These are phyloP conservation scores for Tympanuchus pallidicinctus DNA, from an alignment of 2,113 vertebrate genomes.

Conservation along the genomic window DNA sequence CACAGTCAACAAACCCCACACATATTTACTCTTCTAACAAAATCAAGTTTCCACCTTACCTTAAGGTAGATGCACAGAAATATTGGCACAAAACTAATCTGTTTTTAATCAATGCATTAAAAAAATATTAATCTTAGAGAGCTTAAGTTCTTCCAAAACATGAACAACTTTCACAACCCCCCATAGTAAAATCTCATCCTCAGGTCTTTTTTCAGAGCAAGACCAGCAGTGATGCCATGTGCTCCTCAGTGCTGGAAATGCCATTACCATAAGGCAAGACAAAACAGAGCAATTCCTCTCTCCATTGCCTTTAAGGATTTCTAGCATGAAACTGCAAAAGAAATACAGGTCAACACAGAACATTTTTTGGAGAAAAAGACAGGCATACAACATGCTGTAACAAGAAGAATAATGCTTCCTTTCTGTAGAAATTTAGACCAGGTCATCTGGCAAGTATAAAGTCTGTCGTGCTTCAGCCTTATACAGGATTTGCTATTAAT, in stretches of 20 bases:
- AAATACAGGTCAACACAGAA: neutral
- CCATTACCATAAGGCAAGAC: neutral
- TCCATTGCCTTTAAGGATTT: neutral
- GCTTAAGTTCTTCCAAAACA: neutral
- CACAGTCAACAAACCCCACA: neutral
- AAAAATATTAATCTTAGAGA: neutral
- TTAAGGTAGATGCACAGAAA: neutral
- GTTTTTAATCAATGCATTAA: neutral
- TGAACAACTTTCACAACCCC: neutral
- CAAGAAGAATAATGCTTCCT: neutral
- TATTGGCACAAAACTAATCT: neutral
- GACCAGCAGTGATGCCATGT: neutral
- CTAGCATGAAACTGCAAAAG: neutral
- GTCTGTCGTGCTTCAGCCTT: neutral
- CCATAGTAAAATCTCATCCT: neutral
- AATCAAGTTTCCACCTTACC: neutral
- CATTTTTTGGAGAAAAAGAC: neutral
- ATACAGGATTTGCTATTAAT: neutral
- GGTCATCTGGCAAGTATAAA: neutral
- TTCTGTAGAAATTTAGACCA: neutral
- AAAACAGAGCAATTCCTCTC: neutral
- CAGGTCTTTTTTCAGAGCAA: neutral
- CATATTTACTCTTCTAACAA: conserved; percentile 4
- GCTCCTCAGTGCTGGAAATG: neutral
- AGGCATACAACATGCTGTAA: neutral